These are phyloP conservation scores for Crotalus tigris DNA, from an alignment of 2,113 vertebrate species.

Conservation along the genomic window DNA sequence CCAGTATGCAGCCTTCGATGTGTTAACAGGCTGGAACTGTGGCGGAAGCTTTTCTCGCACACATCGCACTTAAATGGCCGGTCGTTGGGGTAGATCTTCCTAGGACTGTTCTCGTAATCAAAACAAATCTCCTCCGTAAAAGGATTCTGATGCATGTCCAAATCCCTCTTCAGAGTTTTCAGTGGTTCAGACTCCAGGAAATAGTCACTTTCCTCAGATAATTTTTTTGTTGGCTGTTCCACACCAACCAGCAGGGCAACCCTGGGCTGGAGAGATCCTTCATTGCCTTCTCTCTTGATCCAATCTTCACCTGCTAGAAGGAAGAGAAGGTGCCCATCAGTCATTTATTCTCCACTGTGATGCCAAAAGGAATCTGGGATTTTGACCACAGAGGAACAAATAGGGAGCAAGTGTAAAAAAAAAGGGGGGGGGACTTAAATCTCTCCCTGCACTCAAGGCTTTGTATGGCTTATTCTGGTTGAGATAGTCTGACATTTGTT, in stretches of 20 bases:
- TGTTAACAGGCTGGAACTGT: conserved; percentile 63
- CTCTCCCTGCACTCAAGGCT: neutral
- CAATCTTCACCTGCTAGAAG: neutral
- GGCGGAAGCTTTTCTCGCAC: conserved; percentile 62
- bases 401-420: neutral
- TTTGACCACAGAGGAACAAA: neutral
- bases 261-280: neutral
- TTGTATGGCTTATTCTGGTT: neutral
- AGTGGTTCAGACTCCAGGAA: neutral
- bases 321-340: neutral
- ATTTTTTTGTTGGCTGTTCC: neutral
- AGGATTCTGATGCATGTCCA: neutral
- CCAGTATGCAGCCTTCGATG: conserved; percentile 64
- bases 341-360: neutral
- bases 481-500: neutral
- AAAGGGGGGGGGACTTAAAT: neutral
- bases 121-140: neutral
- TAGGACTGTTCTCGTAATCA: neutral
- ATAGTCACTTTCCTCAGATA: neutral
- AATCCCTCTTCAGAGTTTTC: neutral
- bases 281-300: neutral
- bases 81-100: conserved; percentile 18
- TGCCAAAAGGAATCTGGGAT: neutral
- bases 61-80: conserved; percentile 57
- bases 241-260: neutral